Conservation (phyloP, 2,113 vertebrate species). For the Otolemur garnettii region DNA sequence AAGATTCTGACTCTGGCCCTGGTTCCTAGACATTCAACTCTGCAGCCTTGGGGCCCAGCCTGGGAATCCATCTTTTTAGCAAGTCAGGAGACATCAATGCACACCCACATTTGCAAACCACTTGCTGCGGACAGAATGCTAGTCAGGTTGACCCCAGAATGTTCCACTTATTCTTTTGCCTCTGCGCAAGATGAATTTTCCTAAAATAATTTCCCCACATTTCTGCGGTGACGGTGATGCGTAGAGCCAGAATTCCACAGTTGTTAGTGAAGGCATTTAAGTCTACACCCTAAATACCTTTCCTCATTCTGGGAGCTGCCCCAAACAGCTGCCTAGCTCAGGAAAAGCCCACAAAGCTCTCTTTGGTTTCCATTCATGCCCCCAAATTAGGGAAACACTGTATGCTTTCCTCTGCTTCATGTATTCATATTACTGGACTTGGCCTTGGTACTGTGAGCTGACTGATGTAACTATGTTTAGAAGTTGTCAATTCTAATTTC, state of each 20-base stretch:
- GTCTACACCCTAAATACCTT: slow-evolving; percentile 73
- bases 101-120: neutral
- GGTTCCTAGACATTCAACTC: neutral
- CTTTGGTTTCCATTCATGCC: neutral
- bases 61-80: neutral
- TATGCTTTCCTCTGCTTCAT: neutral
- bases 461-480: neutral
- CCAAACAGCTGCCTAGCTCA: slow-evolving; percentile 69
- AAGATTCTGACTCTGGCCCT: neutral
- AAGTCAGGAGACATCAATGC: neutral
- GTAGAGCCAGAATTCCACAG: slow-evolving; percentile 42
- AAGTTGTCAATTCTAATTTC: neutral
- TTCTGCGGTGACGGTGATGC: slow-evolving; percentile 36
- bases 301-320: slow-evolving; percentile 18
- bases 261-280: slow-evolving; percentile 62
- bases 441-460: neutral
- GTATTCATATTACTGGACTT: neutral
- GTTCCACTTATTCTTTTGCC: slow-evolving; percentile 2
- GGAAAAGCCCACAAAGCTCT: slow-evolving; percentile 47
- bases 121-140: neutral
- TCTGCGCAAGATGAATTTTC: slow-evolving; percentile 28
- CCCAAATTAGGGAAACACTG: neutral
- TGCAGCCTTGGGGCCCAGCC: neutral
- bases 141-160: neutral
- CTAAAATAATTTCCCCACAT: slow-evolving; percentile 44